These are phyloP conservation scores for Microcebus griseorufus DNA, from an alignment of 2,113 vertebrate species.

Conservation along the genomic window DNA sequence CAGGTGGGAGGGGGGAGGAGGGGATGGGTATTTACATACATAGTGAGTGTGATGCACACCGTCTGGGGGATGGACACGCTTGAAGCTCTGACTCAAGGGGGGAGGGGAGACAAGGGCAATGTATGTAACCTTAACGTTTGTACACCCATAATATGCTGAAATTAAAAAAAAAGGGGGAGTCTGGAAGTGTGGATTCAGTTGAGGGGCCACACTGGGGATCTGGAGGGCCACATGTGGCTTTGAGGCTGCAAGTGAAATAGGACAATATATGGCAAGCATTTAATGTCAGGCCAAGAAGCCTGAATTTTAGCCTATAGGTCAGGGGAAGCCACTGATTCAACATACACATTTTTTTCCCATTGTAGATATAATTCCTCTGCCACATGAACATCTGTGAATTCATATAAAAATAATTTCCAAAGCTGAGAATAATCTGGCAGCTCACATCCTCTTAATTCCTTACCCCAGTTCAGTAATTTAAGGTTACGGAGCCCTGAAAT, in stretches of 20 bases:
- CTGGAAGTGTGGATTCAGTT: too few species aligned
- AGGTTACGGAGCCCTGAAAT: background rate
- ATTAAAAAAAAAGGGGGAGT: too few species aligned
- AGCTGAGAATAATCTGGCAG: background rate
- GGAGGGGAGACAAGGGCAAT: too few species aligned
- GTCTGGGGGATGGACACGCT: too few species aligned
- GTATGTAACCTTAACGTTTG: too few species aligned
- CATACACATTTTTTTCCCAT: background rate
- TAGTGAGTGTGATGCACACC: too few species aligned
- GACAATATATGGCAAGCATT: background rate
- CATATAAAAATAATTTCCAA: constrained; percentile 30
- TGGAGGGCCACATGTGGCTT: too few species aligned
- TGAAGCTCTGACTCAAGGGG: too few species aligned
- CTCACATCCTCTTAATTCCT: background rate
- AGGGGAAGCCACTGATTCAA: background rate
- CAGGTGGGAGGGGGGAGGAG: too few species aligned
- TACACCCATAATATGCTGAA: too few species aligned
- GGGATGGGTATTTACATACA: too few species aligned
- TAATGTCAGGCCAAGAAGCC: background rate
- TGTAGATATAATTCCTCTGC: background rate
- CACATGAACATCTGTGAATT: background rate
- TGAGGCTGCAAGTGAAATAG: background rate
- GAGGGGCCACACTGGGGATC: too few species aligned
- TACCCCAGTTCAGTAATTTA: background rate
- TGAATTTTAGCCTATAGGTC: background rate